Conservation (phyloP, 2,113 vertebrate genomes). For the Eretmochelys imbricata region DNA sequence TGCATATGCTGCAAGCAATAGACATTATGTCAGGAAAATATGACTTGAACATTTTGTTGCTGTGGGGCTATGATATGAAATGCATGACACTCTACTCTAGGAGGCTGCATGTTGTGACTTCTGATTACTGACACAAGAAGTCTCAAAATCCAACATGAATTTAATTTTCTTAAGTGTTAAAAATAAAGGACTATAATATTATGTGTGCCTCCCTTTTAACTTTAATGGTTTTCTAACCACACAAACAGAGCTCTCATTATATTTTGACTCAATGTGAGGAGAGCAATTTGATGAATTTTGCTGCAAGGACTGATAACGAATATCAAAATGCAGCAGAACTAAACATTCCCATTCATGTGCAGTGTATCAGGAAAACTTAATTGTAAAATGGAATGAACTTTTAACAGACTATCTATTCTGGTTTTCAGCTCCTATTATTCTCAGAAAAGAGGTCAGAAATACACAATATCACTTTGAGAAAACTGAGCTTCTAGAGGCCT, state of each 20-base stretch:
- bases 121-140: slow-evolving; percentile 29
- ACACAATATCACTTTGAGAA: accelerated
- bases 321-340: neutral
- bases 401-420: accelerated
- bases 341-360: neutral
- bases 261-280: neutral
- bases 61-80: neutral
- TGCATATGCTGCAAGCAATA: neutral
- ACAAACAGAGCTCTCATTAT: neutral
- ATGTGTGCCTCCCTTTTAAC: neutral
- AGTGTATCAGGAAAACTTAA: neutral
- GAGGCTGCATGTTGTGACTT: neutral
- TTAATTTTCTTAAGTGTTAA: neutral
- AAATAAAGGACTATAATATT: neutral
- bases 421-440: slow-evolving; percentile 25
- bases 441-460: slow-evolving; percentile 13
- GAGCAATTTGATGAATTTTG: neutral
- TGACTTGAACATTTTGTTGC: neutral
- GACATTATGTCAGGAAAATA: neutral
- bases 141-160: neutral
- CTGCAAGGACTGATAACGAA: neutral
- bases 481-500: neutral
- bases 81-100: neutral
- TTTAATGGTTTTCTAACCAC: neutral
- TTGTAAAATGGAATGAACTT: neutral